Base-by-base conservation (phyloP, 2,888 invertebrate species). In the Hirtodrosophila confusa region DNA sequence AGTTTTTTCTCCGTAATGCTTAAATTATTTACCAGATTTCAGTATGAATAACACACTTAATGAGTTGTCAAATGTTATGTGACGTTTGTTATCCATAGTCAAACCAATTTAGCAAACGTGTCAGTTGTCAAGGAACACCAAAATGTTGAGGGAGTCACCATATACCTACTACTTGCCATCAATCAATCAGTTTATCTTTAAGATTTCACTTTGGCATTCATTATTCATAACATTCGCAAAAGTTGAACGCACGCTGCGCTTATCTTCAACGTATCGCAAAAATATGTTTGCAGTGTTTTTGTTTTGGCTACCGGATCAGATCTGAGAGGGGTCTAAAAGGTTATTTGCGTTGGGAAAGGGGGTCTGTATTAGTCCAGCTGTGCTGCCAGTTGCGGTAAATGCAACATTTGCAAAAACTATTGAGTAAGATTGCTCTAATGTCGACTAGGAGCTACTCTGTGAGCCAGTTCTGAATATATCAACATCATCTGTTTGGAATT, bases 141-240 rank as follows among this genome's bases (percentile, higher is more conserved):
- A 31, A 36, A 36, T 36, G n/a, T 36, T 36, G 36, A 5, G 36
- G 36, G 36, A n/a, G 36, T 36, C 11, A 11, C n/a, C 5, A 27
- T 27, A 27, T 27, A 17, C 17, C 17, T 17, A 17, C 17, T 1
- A 2, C 23, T 40, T 17, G 40, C 17, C 68, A 70, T 41, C 31
- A 40, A 45, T 55, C 70, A 69, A 45, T 31, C 31, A 8, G 31
- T 36, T 68, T 68, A 69, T 69, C 55, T 69, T 27, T 33, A 17
- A 53, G 55, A 56, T 53, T 39, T 56, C 40, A 47, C 55, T 61
- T 11, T 10, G 50, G 35, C 69, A 70, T 70, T 69, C 64, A 70
- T 70, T 72, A 70, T 70, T 72, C 58, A 51, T 66, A 57, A 49
- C 24, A 29, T 27, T 17, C 24, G 9, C 31, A 50, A 48, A 45